phyloP scores from a whole-genome alignment of 1,140 invertebrate genomes.

The Brachionus angularis region DNA sequence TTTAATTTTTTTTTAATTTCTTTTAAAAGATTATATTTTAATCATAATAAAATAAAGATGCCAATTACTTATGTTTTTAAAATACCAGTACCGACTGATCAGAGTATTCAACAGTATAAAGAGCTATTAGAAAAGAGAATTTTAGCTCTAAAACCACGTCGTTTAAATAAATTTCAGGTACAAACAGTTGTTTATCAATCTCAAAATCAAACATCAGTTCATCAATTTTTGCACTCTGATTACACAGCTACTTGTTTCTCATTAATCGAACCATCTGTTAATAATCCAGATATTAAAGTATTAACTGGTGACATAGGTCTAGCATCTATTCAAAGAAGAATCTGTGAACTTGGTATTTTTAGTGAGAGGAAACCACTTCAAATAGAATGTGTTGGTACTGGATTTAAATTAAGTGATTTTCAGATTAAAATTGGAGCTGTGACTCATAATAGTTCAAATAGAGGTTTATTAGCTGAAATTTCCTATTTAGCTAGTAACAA shows the following conservation, averaged over 20 bases:
- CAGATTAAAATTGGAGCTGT: slow-evolving; percentile 42
- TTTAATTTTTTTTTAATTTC: no score
- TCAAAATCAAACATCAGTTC: slow-evolving; percentile 12
- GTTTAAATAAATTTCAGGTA: slow-evolving; percentile 33
- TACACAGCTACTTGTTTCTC: slow-evolving; percentile 41
- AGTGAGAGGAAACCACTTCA: slow-evolving; percentile 25
- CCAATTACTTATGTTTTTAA: slow-evolving; percentile 42
- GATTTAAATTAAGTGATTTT: slow-evolving; percentile 39
- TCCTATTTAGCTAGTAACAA: slow-evolving; percentile 38
- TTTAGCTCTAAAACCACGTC: slow-evolving; percentile 16
- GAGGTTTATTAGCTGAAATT: slow-evolving; percentile 25
- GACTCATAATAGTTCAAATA: slow-evolving; percentile 36
- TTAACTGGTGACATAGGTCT: slow-evolving; percentile 32
- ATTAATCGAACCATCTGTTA: not conserved
- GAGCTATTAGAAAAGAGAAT: slow-evolving; percentile 37
- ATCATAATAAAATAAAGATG: not conserved
- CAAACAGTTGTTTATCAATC: slow-evolving; percentile 32
- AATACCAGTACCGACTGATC: slow-evolving; percentile 23
- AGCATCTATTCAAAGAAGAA: slow-evolving; percentile 21
- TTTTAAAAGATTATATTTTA: not conserved
- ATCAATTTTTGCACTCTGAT: slow-evolving; percentile 40
- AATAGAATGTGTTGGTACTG: slow-evolving; percentile 8
- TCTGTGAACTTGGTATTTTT: not conserved
- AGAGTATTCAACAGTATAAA: slow-evolving; percentile 30
- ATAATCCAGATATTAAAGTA: slow-evolving; percentile 26